Evolutionary conservation across 2,797 vertebrate species (phyloP).

Genomic region (Rallus crepitans): DNA sequence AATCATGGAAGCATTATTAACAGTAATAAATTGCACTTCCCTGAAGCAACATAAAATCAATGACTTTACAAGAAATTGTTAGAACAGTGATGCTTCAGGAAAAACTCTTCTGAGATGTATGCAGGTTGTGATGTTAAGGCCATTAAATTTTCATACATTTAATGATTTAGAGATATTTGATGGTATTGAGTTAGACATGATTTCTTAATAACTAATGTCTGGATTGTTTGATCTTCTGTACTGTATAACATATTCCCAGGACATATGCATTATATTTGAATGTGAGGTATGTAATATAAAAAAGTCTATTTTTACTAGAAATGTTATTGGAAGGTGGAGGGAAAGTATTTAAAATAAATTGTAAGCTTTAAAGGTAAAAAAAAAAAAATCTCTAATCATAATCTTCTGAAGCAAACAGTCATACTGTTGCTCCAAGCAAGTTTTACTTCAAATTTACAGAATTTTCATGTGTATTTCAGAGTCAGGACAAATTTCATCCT

Average conservation of each 20-base stretch:
- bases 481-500: background rate
- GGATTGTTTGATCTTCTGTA: background rate
- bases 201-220: background rate
- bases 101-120: background rate
- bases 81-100: background rate
- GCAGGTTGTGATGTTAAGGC: background rate
- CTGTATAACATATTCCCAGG: background rate
- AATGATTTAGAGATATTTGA: background rate
- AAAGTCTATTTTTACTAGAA: background rate
- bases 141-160: background rate
- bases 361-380: background rate
- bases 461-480: background rate
- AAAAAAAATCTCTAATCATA: background rate
- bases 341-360: background rate
- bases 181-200: background rate
- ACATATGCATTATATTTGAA: background rate
- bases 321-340: background rate
- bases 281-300: background rate
- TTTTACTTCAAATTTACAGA: background rate
- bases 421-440: background rate
- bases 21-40: slow-evolving; percentile 11
- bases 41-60: slow-evolving; percentile 28
- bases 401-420: background rate
- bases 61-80: slow-evolving; percentile 24
- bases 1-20: background rate